phyloP scores from a whole-genome alignment of 2,113 vertebrate genomes.

The Scopus umbretta region DNA sequence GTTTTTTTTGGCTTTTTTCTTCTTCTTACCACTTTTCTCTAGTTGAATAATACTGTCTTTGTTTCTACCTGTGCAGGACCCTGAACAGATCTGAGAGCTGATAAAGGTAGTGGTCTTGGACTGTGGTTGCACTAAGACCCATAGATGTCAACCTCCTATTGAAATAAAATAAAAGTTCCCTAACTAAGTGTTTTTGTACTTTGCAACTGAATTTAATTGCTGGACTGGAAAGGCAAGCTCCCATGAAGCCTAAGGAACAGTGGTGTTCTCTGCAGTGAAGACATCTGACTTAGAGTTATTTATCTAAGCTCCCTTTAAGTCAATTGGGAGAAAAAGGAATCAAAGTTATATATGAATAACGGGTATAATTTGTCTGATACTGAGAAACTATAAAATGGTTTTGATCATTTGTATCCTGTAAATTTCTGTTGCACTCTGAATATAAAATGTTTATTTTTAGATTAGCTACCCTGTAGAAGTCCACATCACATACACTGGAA shows the following conservation, averaged over 20 bases:
- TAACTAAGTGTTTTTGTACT: neutral
- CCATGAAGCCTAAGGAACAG: neutral
- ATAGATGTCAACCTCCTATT: neutral
- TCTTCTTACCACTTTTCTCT: neutral
- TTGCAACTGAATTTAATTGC: neutral
- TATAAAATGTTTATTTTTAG: neutral
- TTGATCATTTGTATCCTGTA: neutral
- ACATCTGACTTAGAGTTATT: neutral
- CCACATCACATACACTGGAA: neutral
- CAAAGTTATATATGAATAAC: neutral
- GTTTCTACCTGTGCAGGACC: neutral
- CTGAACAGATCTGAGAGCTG: neutral
- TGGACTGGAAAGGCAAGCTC: neutral
- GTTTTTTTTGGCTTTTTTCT: too few relatives aligned
- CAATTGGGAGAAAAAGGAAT: neutral
- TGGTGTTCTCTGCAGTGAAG: neutral
- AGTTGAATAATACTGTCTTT: neutral
- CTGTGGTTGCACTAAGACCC: neutral
- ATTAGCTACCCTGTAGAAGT: neutral
- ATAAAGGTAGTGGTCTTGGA: neutral
- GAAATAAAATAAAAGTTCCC: neutral
- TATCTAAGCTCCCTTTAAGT: neutral
- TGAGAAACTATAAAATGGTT: neutral
- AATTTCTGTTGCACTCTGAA: neutral
- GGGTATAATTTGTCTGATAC: neutral